These are phyloP conservation scores for Globodera rostochiensis DNA, from an alignment of 1,140 invertebrate genomes.

Conservation along the genomic window DNA sequence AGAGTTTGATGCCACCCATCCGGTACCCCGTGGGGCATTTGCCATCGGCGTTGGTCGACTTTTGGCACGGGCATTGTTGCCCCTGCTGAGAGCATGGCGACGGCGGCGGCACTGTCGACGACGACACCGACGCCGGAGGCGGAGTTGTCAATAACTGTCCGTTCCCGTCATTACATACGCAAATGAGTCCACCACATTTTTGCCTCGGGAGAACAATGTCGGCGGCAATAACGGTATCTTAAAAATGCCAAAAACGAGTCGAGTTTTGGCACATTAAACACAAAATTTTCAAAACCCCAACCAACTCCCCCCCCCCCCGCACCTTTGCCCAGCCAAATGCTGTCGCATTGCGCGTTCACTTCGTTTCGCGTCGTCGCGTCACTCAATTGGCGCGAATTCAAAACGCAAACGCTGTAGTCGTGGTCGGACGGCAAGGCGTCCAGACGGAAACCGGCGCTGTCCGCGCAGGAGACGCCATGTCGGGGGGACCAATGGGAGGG, in stretches of 20 bases:
- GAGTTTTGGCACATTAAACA: not conserved
- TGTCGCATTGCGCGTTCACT: slow-evolving; percentile 52
- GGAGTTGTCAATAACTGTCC: slow-evolving; percentile 22
- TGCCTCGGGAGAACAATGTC: not conserved
- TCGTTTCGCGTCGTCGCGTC: slow-evolving; percentile 29
- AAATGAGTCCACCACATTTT: no score
- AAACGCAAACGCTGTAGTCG: slow-evolving; percentile 56
- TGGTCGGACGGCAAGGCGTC: slow-evolving; percentile 49
- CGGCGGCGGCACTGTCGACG: slow-evolving; percentile 34
- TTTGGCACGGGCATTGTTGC: slow-evolving; percentile 49
- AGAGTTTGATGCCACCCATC: slow-evolving; percentile 32
- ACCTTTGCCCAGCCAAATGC: slow-evolving; percentile 49
- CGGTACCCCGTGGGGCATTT: slow-evolving; percentile 53
- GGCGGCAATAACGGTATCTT: slow-evolving; percentile 23
- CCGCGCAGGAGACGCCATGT: slow-evolving; percentile 48
- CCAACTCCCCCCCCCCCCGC: not conserved
- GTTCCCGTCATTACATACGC: not conserved
- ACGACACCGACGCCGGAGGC: slow-evolving; percentile 25
- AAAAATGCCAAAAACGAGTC: not conserved
- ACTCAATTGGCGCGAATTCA: slow-evolving; percentile 31
- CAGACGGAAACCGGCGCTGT: slow-evolving; percentile 52
- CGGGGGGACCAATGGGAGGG: slow-evolving; percentile 28
- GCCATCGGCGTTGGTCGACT: slow-evolving; percentile 38
- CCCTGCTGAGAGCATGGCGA: slow-evolving; percentile 49
- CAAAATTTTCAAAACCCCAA: slow-evolving; percentile 11